Evolutionary conservation across 2,113 vertebrate species (phyloP).

Genomic region (Crocuta crocuta): DNA sequence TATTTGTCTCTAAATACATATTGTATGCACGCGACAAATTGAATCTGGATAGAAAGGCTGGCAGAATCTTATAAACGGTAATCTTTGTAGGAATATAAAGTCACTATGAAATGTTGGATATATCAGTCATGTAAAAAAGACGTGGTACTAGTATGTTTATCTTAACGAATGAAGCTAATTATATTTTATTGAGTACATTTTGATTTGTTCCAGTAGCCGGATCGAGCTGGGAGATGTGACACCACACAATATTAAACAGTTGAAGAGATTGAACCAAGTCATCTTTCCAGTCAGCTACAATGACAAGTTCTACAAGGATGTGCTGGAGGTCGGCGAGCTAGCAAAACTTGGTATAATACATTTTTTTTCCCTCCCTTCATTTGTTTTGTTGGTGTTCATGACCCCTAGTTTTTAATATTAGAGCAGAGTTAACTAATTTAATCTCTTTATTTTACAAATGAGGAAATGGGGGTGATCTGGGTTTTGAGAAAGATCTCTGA

Average conservation of each 20-base stretch:
- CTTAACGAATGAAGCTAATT: slow-evolving; percentile 60
- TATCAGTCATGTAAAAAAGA: neutral
- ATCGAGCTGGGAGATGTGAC: slow-evolving; percentile 99
- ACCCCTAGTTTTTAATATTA: slow-evolving; percentile 6
- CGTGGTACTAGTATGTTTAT: neutral
- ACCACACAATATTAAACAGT: slow-evolving; percentile 99
- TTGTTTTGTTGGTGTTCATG: slow-evolving; percentile 43
- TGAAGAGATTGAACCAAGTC: slow-evolving; percentile 99
- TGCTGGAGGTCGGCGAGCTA: slow-evolving; percentile 98
- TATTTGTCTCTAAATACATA: slow-evolving; percentile 28
- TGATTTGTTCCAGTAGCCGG: slow-evolving; percentile 99
- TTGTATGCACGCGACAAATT: neutral
- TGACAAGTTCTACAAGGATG: slow-evolving; percentile 99
- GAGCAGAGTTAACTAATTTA: neutral
- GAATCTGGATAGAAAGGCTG: neutral
- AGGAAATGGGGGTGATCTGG: neutral
- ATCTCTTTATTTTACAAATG: slow-evolving; percentile 18
- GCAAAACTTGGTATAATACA: slow-evolving; percentile 95
- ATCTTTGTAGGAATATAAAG: slow-evolving; percentile 9
- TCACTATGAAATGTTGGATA: neutral
- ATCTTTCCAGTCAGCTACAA: slow-evolving; percentile 99
- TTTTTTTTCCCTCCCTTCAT: neutral
- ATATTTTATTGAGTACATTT: slow-evolving; percentile 91
- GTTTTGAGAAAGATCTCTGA: slow-evolving; percentile 26
- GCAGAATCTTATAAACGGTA: neutral